Evolutionary conservation across 2,888 invertebrate species (phyloP).

Genomic region (Thereva nobilitata): DNA sequence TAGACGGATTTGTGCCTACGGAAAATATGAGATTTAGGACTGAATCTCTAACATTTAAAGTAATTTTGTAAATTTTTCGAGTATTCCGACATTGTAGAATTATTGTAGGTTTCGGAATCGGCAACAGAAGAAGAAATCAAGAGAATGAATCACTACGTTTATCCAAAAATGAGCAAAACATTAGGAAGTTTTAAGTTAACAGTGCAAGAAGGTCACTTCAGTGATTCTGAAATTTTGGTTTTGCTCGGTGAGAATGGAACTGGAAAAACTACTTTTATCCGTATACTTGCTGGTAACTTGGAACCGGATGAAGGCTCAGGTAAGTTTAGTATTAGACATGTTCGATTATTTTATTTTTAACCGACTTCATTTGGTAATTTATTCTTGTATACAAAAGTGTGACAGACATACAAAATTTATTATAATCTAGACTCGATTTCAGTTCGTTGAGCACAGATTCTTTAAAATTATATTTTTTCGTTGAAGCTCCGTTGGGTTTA

Average conservation of each 20-base stretch:
- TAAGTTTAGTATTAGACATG: no score
- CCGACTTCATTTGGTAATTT: no score
- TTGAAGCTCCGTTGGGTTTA: no score
- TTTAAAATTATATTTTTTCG: no score
- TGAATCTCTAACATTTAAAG: constrained; percentile 92
- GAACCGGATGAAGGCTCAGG: constrained; percentile 76
- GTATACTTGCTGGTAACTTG: constrained; percentile 96
- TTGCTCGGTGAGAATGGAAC: constrained; percentile 97
- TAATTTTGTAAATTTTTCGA: constrained; percentile 20
- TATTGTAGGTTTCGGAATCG: constrained; percentile 81
- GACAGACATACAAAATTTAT: no score
- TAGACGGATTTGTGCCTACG: constrained; percentile 98
- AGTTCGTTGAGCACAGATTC: no score
- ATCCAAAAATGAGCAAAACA: constrained; percentile 88
- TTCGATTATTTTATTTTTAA: no score
- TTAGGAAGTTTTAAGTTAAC: constrained; percentile 74
- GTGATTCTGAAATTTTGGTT: constrained; percentile 98
- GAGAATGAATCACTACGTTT: constrained; percentile 94
- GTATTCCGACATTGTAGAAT: no score
- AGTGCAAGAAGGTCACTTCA: constrained; percentile 91
- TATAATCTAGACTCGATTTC: no score
- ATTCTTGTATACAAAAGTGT: no score
- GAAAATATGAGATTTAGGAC: constrained; percentile 99
- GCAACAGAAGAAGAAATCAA: constrained; percentile 97
- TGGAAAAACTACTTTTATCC: constrained; percentile 98